A percentile compares a stretch with the other conserved stretches of the same genome.
phyloP scores from a whole-genome alignment of 1,140 invertebrate genomes.

The Megalonaias nervosa region DNA sequence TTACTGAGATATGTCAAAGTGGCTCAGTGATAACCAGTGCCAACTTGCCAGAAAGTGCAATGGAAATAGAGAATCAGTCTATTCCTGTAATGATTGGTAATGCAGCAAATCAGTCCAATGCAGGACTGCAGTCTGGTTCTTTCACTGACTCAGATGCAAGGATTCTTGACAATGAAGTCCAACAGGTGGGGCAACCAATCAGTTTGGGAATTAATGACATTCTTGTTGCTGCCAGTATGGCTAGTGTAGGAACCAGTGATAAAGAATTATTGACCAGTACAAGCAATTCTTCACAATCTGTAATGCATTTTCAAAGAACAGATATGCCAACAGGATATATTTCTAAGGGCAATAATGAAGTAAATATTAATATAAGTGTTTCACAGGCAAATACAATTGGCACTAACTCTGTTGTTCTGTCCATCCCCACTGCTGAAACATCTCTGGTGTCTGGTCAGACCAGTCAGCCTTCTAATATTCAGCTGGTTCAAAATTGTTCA shows the following conservation, averaged over 20 bases:
- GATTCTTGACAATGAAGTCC: slow-evolving; percentile 2
- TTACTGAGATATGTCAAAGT: neutral
- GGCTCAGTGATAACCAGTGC: neutral
- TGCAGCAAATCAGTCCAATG: neutral
- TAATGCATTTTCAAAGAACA: neutral
- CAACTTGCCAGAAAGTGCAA: neutral
- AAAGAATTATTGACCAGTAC: neutral
- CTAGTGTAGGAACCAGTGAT: slow-evolving; percentile 19
- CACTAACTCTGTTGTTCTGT: neutral
- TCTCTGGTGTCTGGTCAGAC: slow-evolving; percentile 3
- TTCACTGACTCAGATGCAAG: neutral
- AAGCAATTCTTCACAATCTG: slow-evolving; percentile 10
- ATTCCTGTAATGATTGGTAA: neutral
- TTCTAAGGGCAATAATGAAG: neutral
- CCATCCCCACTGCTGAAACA: neutral
- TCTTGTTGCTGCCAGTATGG: slow-evolving; percentile 27
- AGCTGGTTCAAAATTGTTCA: slow-evolving; percentile 27
- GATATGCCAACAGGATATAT: slow-evolving; percentile 3
- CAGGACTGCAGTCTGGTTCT: too few relatives aligned
- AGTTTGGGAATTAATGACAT: slow-evolving; percentile 36
- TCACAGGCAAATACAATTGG: neutral
- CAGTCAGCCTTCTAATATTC: slow-evolving; percentile 24
- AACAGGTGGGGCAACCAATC: neutral
- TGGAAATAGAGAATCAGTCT: neutral
- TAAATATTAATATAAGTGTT: neutral